Percentiles rank a stretch among this genome's conserved stretches.
Evolutionary conservation across 2,888 invertebrate genomes (phyloP).

Genomic region (Dusona sp.): DNA sequence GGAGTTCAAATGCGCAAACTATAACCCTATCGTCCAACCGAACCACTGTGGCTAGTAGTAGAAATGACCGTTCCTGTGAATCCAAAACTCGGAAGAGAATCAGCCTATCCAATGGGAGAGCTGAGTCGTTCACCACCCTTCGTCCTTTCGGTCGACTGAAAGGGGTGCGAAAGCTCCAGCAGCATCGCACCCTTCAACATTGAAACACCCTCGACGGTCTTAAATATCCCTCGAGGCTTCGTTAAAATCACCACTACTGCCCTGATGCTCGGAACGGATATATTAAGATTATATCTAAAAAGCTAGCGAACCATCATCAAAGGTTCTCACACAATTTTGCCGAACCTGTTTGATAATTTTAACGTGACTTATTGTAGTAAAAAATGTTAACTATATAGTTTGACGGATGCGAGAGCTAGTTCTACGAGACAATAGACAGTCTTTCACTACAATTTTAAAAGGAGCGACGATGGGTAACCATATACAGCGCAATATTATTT

Average conservation of each 20-base stretch:
- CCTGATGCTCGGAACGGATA: slow-evolving; percentile 62
- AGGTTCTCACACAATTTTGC: slow-evolving; percentile 46
- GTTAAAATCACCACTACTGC: slow-evolving; percentile 76
- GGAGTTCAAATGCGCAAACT: slow-evolving; percentile 30
- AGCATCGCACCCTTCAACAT: slow-evolving; percentile 61
- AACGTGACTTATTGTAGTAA: not conserved
- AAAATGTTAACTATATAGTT: too few species aligned
- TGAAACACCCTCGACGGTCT: slow-evolving; percentile 69
- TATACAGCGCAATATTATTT: too few species aligned
- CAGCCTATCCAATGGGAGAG: slow-evolving; percentile 55
- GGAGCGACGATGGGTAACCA: too few species aligned
- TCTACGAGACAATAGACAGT: too few species aligned
- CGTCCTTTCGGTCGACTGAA: slow-evolving; percentile 70
- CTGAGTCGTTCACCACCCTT: slow-evolving; percentile 65
- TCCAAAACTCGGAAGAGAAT: slow-evolving; percentile 41
- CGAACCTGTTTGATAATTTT: slow-evolving; percentile 51
- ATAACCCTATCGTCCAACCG: slow-evolving; percentile 76
- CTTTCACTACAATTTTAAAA: too few species aligned
- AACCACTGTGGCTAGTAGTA: slow-evolving; percentile 64
- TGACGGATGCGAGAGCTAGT: too few species aligned
- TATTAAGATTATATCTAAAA: slow-evolving; percentile 64
- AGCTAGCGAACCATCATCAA: slow-evolving; percentile 46
- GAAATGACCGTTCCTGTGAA: slow-evolving; percentile 43
- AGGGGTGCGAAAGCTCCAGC: slow-evolving; percentile 70
- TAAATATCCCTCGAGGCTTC: slow-evolving; percentile 79